These are phyloP conservation scores for Latheticus oryzae DNA, from an alignment of 2,888 invertebrate species.

Conservation along the genomic window DNA sequence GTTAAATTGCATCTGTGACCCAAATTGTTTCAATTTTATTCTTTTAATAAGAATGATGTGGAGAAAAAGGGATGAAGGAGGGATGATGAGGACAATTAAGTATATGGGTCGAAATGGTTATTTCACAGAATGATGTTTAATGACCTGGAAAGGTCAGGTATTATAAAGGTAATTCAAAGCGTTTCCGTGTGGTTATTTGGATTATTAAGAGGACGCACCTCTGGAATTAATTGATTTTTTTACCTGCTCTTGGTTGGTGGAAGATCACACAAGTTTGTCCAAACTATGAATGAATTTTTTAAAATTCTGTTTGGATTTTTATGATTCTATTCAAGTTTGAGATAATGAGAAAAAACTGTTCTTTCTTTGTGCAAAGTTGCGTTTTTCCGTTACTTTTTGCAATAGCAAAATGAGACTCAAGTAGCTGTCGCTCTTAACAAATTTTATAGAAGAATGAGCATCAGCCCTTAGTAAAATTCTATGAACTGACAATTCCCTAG, in stretches of 20 bases:
- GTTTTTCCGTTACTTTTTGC: no score
- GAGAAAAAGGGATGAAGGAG: background rate
- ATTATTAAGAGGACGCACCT: background rate
- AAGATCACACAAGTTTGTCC: no score
- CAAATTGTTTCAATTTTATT: background rate
- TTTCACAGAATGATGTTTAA: constrained; percentile 9
- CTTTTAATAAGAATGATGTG: background rate
- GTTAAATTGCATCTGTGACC: constrained; percentile 20
- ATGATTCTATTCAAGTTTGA: no score
- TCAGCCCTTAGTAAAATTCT: no score
- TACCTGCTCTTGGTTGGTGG: constrained; percentile 1
- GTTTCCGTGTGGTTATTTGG: constrained; percentile 3
- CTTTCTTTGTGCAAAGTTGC: no score
- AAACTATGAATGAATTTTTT: no score
- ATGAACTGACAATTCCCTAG: no score
- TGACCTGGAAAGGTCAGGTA: constrained; percentile 26
- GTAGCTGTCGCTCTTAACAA: no score
- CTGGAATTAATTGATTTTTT: background rate
- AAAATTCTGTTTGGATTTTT: no score
- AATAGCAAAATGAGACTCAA: no score
- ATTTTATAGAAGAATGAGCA: no score
- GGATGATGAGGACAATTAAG: constrained; percentile 9
- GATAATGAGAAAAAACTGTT: no score
- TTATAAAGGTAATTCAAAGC: constrained; percentile 1
- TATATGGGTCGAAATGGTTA: constrained; percentile 14